A percentile compares a stretch with the other conserved stretches of the same genome.
Conservation (phyloP, 2,888 invertebrate species). For the Apocheima hispidaria region DNA sequence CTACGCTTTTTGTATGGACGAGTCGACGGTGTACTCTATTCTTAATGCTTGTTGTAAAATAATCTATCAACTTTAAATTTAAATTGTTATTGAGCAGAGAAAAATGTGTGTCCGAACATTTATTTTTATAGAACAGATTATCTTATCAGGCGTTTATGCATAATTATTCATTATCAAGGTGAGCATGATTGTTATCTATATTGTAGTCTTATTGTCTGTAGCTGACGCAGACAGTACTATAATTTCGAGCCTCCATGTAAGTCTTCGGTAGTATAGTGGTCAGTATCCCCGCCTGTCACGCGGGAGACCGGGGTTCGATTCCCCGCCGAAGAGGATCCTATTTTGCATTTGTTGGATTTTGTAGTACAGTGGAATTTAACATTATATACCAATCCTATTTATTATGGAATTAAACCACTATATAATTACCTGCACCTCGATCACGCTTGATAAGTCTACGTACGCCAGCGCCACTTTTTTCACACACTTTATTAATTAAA, state of each 20-base stretch:
- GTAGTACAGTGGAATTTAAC: neutral
- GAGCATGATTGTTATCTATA: no score
- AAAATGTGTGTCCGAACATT: no score
- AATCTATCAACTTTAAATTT: no score
- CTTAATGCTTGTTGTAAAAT: no score
- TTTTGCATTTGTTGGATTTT: conserved; percentile 45
- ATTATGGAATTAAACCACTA: neutral
- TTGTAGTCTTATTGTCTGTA: no score
- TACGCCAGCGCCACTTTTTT: conserved; percentile 89
- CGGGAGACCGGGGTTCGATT: conserved; percentile 87
- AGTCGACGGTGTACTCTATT: no score
- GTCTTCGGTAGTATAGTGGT: conserved; percentile 87
- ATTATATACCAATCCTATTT: neutral
- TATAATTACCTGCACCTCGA: conserved; percentile 89
- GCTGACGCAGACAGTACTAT: no score
- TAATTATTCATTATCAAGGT: no score
- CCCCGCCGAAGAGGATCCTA: conserved; percentile 80
- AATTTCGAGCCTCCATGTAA: accelerated
- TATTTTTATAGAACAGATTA: no score
- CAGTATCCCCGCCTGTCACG: conserved; percentile 87
- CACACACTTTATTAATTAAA: conserved; percentile 56
- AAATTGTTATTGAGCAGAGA: no score
- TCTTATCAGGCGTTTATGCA: no score
- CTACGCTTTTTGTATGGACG: no score
- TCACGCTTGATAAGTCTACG: conserved; percentile 91